These are phyloP conservation scores for Panthera uncia DNA, from an alignment of 2,113 vertebrate species.

Conservation along the genomic window DNA sequence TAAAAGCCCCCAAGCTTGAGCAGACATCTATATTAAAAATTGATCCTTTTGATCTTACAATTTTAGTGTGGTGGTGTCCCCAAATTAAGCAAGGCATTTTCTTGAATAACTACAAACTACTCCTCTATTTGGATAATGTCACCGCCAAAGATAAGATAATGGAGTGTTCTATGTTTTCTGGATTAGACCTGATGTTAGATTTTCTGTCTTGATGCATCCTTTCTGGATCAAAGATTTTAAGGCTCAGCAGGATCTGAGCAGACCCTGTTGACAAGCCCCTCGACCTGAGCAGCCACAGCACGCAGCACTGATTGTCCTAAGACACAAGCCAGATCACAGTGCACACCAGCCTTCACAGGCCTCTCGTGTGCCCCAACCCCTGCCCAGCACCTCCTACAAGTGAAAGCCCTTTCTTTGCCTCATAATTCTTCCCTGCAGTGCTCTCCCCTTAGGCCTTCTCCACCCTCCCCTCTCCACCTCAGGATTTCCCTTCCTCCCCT, in stretches of 20 bases:
- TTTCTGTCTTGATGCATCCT: not conserved
- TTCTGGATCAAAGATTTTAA: not conserved
- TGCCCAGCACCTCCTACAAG: no score
- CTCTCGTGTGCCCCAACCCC: not conserved
- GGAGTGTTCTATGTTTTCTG: not conserved
- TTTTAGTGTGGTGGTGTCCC: not conserved
- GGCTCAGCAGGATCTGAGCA: not conserved
- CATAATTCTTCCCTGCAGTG: not conserved
- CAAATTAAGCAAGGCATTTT: not conserved
- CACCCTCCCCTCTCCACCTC: not conserved
- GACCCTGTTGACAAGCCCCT: not conserved
- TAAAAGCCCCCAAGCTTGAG: not conserved
- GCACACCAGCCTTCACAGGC: not conserved
- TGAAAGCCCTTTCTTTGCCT: not conserved
- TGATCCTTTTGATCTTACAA: not conserved
- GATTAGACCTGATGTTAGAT: not conserved
- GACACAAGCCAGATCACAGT: not conserved
- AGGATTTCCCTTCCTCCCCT: not conserved
- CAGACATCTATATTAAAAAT: not conserved
- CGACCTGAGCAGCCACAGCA: no score
- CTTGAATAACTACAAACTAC: not conserved
- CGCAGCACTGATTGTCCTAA: not conserved
- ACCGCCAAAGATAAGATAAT: not conserved
- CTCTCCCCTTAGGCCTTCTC: not conserved
- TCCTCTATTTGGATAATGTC: not conserved